Percentiles rank a stretch among this genome's conserved stretches.
Evolutionary conservation across 2,113 vertebrate genomes (phyloP).

Genomic region (Protobothrops flavoviridis): DNA sequence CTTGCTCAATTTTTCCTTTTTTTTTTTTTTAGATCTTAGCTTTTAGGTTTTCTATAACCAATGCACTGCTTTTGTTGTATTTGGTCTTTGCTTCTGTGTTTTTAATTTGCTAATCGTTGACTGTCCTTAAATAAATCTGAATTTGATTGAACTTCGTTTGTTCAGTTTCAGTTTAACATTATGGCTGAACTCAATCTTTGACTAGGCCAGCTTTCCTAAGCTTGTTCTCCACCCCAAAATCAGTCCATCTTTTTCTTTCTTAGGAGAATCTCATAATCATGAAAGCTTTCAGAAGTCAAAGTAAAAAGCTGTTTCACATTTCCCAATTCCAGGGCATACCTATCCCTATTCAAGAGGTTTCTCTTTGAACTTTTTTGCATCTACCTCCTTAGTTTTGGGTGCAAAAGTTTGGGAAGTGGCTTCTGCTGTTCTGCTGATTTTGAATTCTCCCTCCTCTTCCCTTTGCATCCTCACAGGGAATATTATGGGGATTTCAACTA

Average conservation of each 20-base stretch:
- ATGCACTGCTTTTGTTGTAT: not conserved
- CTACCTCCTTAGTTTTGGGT: constrained; percentile 33
- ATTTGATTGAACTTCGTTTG: not conserved
- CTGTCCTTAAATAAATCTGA: not conserved
- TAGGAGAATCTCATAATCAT: not conserved
- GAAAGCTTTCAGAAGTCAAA: not conserved
- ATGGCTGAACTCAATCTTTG: not conserved
- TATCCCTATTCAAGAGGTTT: not conserved
- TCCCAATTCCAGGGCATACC: not conserved
- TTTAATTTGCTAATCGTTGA: not conserved
- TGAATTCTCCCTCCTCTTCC: not conserved
- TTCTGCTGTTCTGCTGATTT: not conserved
- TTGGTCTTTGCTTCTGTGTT: not conserved
- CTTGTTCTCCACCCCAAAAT: not conserved
- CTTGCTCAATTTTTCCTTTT: not conserved
- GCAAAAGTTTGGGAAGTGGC: constrained; percentile 42
- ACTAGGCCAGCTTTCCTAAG: not conserved
- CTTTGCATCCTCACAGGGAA: constrained; percentile 44
- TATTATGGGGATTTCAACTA: constrained; percentile 70
- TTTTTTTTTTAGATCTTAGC: not conserved
- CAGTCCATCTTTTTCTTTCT: not conserved
- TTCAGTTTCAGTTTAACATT: not conserved
- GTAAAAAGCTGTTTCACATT: not conserved
- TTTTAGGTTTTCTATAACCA: not conserved
- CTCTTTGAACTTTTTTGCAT: not conserved